Evolutionary conservation across 1,140 invertebrate genomes (phyloP), one percentile per base, ranked within the genome.

Genomic region (Nixonia krombeini): DNA sequence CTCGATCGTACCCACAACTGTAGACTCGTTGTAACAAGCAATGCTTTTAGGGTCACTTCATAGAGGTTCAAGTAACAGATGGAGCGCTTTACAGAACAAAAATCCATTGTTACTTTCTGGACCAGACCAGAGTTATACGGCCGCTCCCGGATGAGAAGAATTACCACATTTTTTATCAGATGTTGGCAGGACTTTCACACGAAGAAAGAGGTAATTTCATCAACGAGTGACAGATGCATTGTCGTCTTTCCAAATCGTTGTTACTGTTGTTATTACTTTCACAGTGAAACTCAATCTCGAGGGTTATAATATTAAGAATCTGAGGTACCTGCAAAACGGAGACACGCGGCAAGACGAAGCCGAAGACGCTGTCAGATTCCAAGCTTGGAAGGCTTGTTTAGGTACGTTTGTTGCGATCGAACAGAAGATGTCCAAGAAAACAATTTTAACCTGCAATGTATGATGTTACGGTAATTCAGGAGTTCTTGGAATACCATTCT

Each of bases 151-250:
- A 93, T 74, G 96, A 97, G 84, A 96, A 96, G 75, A 98, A 97
- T 85, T 98, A 97, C 80, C 96, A 98, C 78, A 97, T 98, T 77
- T 98, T 98, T 86, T 98, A 98, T 86, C 96, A 98, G 86, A 93
- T 98, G 92, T 86, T 98, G 16, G 95, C 95, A 9, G 96, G 96
- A 2, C 87, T 98, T 0, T 91, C 91, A 8, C 82, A 90, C 37
- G 95, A 97, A 68, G 96, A 97, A 84, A 89, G 95, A 87, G 87
- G 90, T 91, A 77, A 31, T n/a, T 31, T 31, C 9, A 31, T 2
- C 9, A 9, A 31, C 28, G 2, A 31, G 8, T 2, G 9, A 31
- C 2, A 31, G 25, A 26, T 5, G 4, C 4, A 9, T 26, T 26
- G 25, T 26, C 4, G 9, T 26, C 25, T 26, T 26, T 26, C 25